These are phyloP conservation scores for Apodemia mormo DNA, from an alignment of 2,888 invertebrate genomes.

Conservation along the genomic window DNA sequence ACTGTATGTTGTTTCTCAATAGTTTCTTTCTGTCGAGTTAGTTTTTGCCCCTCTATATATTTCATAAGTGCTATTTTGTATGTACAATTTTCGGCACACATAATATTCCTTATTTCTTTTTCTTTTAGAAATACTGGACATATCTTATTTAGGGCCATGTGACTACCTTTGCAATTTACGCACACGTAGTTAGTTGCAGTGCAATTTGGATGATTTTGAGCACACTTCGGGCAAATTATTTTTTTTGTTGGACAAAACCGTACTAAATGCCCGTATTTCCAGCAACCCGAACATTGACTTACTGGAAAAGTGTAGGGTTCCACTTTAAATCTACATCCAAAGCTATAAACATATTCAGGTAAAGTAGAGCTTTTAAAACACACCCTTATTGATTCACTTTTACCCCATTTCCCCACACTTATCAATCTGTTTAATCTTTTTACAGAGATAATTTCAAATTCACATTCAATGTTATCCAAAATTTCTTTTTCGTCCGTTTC, in stretches of 20 bases:
- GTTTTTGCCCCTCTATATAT: neutral
- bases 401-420: neutral
- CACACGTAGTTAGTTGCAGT: constrained; percentile 20
- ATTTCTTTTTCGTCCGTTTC: neutral
- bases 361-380: neutral
- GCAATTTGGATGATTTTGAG: constrained; percentile 16
- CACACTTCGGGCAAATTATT: constrained; percentile 22
- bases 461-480: neutral
- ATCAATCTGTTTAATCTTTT: constrained; percentile 1
- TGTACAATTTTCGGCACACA: constrained; percentile 22
- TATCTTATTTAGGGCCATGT: no score
- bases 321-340: constrained; percentile 19
- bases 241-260: constrained; percentile 18
- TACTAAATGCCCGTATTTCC: constrained; percentile 19
- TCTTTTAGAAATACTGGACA: constrained; percentile 32
- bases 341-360: neutral
- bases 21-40: neutral
- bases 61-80: constrained; percentile 15
- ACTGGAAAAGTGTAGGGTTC: constrained; percentile 17
- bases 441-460: neutral
- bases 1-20: neutral
- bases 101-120: constrained; percentile 29
- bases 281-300: constrained; percentile 19
- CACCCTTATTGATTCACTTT: neutral
- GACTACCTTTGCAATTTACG: constrained; percentile 30